A percentile compares a stretch with the other conserved stretches of the same genome.
phyloP scores from a whole-genome alignment of 2,888 invertebrate species.

The Scaptomyza caliginosa region DNA sequence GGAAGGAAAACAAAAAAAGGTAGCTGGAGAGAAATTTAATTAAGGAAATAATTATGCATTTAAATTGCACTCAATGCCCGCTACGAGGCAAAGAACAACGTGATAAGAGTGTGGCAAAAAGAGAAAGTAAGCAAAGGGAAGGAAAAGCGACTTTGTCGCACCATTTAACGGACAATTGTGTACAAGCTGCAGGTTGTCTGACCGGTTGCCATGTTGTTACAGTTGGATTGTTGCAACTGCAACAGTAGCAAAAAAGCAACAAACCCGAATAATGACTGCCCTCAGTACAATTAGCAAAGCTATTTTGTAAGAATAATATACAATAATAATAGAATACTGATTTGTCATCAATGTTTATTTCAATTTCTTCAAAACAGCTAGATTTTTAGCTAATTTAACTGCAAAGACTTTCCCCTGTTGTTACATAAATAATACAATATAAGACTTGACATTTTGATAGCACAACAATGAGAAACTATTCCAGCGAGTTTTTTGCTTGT shows the following conservation, averaged over 20 bases:
- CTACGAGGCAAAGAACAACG: slow-evolving; percentile 26
- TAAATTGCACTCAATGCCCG: slow-evolving; percentile 63
- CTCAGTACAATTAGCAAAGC: neutral
- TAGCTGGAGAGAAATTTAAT: slow-evolving; percentile 68
- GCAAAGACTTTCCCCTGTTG: neutral
- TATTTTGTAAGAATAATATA: neutral
- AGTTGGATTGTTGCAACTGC: slow-evolving; percentile 16
- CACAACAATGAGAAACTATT: neutral
- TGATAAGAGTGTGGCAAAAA: neutral
- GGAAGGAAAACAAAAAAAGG: slow-evolving; percentile 17
- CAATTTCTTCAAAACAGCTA: neutral
- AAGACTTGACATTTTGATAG: neutral
- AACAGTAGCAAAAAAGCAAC: slow-evolving; percentile 15
- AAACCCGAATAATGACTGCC: slow-evolving; percentile 2
- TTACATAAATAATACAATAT: neutral
- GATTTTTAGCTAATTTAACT: neutral
- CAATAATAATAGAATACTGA: neutral
- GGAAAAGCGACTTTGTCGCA: slow-evolving; percentile 20
- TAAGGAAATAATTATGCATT: slow-evolving; percentile 80
- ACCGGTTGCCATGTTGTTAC: slow-evolving; percentile 11
- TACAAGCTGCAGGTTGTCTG: slow-evolving; percentile 47
- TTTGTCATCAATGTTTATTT: neutral
- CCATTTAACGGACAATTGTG: slow-evolving; percentile 54
- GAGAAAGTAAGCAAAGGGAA: neutral
- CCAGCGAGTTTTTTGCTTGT: neutral